Conservation (phyloP, 2,797 vertebrate genomes). For the Cygnus olor region DNA sequence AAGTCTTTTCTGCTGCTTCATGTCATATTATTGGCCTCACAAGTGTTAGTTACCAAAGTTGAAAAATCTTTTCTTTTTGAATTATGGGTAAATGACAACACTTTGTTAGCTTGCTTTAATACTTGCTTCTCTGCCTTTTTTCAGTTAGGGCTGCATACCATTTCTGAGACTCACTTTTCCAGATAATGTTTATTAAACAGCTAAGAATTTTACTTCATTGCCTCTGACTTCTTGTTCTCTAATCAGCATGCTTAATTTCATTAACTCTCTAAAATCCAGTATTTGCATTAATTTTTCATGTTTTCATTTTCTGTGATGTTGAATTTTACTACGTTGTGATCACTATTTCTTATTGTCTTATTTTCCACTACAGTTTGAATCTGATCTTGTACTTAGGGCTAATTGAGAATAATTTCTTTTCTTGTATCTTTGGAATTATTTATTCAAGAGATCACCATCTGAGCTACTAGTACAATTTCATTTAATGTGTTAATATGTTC, state of each 20-base stretch:
- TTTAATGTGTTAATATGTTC: background rate
- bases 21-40: background rate
- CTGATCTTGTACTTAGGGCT: background rate
- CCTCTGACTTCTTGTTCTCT: background rate
- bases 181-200: background rate
- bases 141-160: background rate
- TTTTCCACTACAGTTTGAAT: background rate
- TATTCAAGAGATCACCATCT: background rate
- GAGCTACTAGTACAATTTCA: background rate
- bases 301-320: background rate
- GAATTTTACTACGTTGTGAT: background rate
- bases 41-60: background rate
- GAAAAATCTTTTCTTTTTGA: background rate
- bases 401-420: background rate
- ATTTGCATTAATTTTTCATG: fast-evolving
- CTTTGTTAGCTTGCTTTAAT: background rate
- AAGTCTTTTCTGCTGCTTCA: background rate
- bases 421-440: background rate
- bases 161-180: background rate
- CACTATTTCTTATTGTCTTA: background rate
- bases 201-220: background rate
- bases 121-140: background rate
- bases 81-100: background rate
- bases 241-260: background rate
- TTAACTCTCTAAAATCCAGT: background rate